Conservation (phyloP, 2,113 vertebrate genomes). For the Corythornis cristatus region DNA sequence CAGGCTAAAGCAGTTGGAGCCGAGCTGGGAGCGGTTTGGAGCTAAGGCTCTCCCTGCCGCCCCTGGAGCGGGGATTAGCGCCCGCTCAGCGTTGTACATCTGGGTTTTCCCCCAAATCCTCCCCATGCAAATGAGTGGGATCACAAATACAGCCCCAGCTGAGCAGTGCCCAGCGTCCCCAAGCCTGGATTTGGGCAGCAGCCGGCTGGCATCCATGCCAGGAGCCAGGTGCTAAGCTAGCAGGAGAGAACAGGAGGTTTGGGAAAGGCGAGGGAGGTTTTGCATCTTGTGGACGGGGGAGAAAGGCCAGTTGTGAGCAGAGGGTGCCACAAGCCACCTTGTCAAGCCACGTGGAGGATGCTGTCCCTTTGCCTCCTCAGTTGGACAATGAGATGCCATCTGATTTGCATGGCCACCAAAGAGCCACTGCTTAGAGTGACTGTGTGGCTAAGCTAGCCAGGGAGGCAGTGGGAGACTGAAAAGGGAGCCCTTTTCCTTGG, state of each 20-base stretch:
- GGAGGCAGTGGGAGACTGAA: neutral
- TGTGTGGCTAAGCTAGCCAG: fast-evolving
- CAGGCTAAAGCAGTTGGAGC: neutral
- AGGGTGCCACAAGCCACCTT: neutral
- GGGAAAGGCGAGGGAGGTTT: neutral
- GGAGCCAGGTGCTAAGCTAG: slow-evolving; percentile 31
- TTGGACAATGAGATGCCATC: neutral
- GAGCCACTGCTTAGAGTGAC: neutral
- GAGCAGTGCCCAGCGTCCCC: neutral
- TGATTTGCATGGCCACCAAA: neutral
- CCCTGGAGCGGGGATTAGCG: slow-evolving; percentile 6
- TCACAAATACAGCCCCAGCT: slow-evolving; percentile 31
- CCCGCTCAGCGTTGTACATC: neutral
- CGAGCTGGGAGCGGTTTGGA: neutral
- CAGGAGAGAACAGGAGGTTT: neutral
- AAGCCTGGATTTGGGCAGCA: slow-evolving; percentile 43
- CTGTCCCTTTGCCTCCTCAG: fast-evolving
- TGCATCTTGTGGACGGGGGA: neutral
- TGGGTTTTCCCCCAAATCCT: slow-evolving; percentile 55
- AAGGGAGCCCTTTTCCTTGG: neutral
- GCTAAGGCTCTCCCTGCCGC: neutral
- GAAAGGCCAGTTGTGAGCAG: neutral
- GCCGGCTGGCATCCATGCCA: neutral
- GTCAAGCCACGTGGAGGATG: neutral
- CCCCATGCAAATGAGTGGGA: neutral